Evolutionary conservation across 2,113 vertebrate genomes (phyloP).

Genomic region (Oreochromis tanganicae): DNA sequence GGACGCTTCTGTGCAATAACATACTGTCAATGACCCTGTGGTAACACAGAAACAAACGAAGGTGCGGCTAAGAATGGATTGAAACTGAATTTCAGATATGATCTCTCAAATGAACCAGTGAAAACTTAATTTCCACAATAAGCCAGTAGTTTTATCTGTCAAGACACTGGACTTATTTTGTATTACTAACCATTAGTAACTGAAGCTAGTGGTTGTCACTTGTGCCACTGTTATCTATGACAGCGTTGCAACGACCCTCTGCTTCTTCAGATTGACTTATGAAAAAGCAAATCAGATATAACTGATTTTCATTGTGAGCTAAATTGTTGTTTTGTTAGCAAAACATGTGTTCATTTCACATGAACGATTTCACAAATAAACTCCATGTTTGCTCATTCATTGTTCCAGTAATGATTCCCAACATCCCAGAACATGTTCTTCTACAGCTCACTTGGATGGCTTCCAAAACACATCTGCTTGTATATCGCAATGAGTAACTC

Average conservation of each 20-base stretch:
- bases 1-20: neutral
- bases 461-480: neutral
- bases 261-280: neutral
- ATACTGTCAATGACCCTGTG: slow-evolving; percentile 48
- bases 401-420: neutral
- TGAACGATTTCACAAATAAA: neutral
- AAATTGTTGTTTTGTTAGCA: neutral
- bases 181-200: neutral
- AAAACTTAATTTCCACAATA: neutral
- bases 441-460: neutral
- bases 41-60: slow-evolving; percentile 8
- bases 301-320: neutral
- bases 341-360: neutral
- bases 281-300: neutral
- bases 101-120: neutral
- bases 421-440: neutral
- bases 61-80: neutral
- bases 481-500: neutral
- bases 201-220: neutral
- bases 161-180: neutral
- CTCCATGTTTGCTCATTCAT: neutral
- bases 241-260: neutral
- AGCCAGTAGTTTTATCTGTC: neutral
- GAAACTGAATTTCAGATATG: neutral
- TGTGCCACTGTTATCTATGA: neutral